phyloP scores from a whole-genome alignment of 2,888 invertebrate species.

The Megalurothrips usitatus region DNA sequence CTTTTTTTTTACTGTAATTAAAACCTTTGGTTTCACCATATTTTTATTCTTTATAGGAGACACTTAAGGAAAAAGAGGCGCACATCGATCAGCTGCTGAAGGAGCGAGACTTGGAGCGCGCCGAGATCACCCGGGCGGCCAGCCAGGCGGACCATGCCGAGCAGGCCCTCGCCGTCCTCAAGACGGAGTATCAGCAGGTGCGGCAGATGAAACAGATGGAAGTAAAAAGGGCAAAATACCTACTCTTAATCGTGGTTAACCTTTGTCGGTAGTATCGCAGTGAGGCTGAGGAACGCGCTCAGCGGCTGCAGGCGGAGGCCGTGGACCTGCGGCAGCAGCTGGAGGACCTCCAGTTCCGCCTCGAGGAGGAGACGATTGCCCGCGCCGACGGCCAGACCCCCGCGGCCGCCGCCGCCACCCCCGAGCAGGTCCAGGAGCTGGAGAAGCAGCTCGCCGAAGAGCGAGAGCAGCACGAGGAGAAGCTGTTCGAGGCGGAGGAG shows the following conservation, averaged over 20 bases:
- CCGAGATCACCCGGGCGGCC: slow-evolving; percentile 80
- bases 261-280: slow-evolving; percentile 40
- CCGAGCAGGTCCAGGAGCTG: slow-evolving; percentile 33
- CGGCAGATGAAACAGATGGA: slow-evolving; percentile 39
- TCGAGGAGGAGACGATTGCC: slow-evolving; percentile 86
- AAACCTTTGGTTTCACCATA: neutral
- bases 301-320: slow-evolving; percentile 55
- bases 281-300: slow-evolving; percentile 43
- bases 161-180: slow-evolving; percentile 55
- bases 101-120: slow-evolving; percentile 85
- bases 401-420: slow-evolving; percentile 29
- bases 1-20: too few species aligned
- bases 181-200: slow-evolving; percentile 64
- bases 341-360: slow-evolving; percentile 80
- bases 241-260: too few species aligned
- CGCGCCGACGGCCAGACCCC: slow-evolving; percentile 60
- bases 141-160: slow-evolving; percentile 76
- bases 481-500: slow-evolving; percentile 26
- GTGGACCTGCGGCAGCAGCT: slow-evolving; percentile 58
- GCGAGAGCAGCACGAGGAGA: slow-evolving; percentile 13
- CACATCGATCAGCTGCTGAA: slow-evolving; percentile 88
- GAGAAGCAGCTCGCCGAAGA: slow-evolving; percentile 32
- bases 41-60: slow-evolving; percentile 61
- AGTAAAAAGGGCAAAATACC: too few species aligned
- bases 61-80: slow-evolving; percentile 87